Evolutionary conservation across 2,113 vertebrate genomes (phyloP), one percentile per base, ranked within the genome.

Genomic region (Hydropotes inermis): DNA sequence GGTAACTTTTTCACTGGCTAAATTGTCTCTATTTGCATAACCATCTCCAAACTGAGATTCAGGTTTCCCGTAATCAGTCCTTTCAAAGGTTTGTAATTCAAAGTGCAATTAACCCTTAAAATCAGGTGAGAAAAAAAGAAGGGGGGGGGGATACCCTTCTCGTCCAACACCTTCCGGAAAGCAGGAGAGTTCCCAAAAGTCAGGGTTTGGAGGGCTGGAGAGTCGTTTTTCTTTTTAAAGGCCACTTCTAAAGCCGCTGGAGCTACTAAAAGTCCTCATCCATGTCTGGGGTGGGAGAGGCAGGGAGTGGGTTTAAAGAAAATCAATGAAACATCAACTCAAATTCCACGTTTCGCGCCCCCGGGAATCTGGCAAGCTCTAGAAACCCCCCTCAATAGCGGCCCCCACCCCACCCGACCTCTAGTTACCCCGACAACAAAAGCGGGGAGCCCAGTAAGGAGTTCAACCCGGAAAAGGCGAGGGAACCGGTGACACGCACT

Each of bases 21-120:
- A 98, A 76, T 94, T 87, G 47, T 96, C 87, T 93, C 78, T 90
- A 98, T 98, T 98, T 98, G 98, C 98, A 98, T 98, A 96, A 95
- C 97, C 96, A 98, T 98, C 98, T 98, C 95, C 97, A 96, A 97
- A 97, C 95, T 85, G 92, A 97, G 96, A 97, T 98, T 95, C 94
- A 92, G 88, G 97, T 98, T 98, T 98, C 98, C 97, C 85, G 97
- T 91, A 95, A 98, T 97, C 96, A 97, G 83, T 97, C 92, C 93
- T 98, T 98, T 96, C 97, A 98, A 98, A 97, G 78, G 94, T 96
- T 96, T 96, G 89, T 96, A 98, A 98, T 78, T 97, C 95, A 95
- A 97, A 89, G 89, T 98, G 97, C 97, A 97, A 98, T 98, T 98
- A 98, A 97, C 98, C 97, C 97, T 97, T 90, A 97, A 97, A 94